Base-by-base conservation (phyloP, 1,140 invertebrate species). In the Whitmania pigra region DNA sequence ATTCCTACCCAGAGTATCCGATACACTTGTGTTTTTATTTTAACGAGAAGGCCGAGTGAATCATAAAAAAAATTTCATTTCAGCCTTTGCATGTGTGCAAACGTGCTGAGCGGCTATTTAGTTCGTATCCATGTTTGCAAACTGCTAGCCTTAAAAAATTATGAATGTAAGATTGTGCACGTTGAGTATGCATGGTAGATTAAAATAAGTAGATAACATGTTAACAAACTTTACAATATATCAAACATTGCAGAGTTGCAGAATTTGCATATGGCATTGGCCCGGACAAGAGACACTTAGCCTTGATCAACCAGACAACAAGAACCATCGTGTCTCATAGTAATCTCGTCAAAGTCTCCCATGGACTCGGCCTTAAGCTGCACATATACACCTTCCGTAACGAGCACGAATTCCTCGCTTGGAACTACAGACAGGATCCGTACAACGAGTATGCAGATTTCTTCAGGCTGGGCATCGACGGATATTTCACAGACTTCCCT, bases 351-450 rank as follows among this genome's bases (percentile, higher is more conserved):
- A 40, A 63, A 25, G 53, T 57, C 13, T 54, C 63, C 29, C 73
- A 72, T 18, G 63, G 40, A 15, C 20, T 20, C n/a, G 71, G 71
- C 17, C 67, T 74, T 0, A 20, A 18, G 18, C 53, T 74, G 1
- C 73, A 74, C 70, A 36, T 55, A 0, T 74, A n/a, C 60, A 74
- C 73, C n/a, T 53, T 74, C 20, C 55, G 73, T 18, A 72, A 74
- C 49, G 73, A 74, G 63, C 11, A 72, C 27, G 25, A 15, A 29
- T 70, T 53, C 43, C 69, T 74, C 17, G n/a, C 71, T n/a, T 74
- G 73, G 73, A 67, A 74, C 71, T 74, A 72, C 31, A 20, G 55
- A 11, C 73, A 74, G 67, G 73, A 74, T 67, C 73, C 73, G 2
- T 36, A 29, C 29, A 60, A 67, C 17, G 73, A 74, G 63, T 72